A percentile compares a stretch with the other conserved stretches of the same genome.
phyloP scores from a whole-genome alignment of 1,140 invertebrate species.

The Heterodera schachtii region DNA sequence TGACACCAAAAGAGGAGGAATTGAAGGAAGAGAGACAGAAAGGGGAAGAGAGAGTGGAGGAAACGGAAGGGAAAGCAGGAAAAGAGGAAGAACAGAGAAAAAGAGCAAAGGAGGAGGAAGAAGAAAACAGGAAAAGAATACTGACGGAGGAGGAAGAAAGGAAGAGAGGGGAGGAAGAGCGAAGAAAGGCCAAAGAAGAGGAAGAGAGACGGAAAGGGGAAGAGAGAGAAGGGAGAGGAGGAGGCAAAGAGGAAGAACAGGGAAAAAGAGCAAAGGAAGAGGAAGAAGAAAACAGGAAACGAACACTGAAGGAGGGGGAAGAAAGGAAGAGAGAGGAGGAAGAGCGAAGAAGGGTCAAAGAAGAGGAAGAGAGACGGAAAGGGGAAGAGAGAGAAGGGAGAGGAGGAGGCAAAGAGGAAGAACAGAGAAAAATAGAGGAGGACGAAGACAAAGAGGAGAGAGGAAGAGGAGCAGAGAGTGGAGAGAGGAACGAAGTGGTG shows the following conservation, averaged over 20 bases:
- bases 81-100: background rate
- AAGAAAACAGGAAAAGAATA: constrained; percentile 17
- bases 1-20: background rate
- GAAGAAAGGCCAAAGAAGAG: background rate
- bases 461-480: background rate
- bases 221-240: background rate
- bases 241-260: background rate
- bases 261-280: background rate
- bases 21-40: background rate
- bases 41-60: background rate
- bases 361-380: background rate
- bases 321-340: constrained; percentile 8
- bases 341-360: background rate
- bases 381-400: background rate
- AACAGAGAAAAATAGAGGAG: background rate
- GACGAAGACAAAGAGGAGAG: background rate
- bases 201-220: constrained; percentile 1
- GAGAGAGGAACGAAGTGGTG: background rate
- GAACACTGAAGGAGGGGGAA: background rate
- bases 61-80: background rate
- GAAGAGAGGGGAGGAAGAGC: background rate
- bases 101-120: background rate
- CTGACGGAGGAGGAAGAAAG: background rate
- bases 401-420: background rate
- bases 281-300: constrained; percentile 6